Conservation (phyloP, 2,797 vertebrate genomes). For the Nyctibius grandis region DNA sequence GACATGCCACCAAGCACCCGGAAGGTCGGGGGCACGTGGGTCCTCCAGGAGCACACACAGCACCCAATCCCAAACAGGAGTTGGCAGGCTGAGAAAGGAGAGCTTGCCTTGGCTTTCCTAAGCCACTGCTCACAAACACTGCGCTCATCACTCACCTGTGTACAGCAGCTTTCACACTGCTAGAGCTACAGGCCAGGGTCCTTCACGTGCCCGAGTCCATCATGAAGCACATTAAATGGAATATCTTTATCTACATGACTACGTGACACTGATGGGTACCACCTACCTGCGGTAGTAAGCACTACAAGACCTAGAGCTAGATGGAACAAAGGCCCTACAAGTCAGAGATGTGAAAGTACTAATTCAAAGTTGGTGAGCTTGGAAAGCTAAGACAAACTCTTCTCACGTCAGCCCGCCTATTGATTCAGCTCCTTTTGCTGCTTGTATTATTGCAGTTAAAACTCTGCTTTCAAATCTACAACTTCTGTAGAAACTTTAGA, state of each 20-base stretch:
- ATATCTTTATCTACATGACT: neutral
- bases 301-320: neutral
- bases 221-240: neutral
- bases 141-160: rapidly evolving
- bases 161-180: neutral
- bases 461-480: neutral
- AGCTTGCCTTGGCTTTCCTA: neutral
- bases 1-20: rapidly evolving
- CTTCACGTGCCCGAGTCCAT: neutral
- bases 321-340: neutral
- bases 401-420: neutral
- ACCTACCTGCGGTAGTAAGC: neutral
- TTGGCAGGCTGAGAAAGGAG: neutral
- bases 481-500: neutral
- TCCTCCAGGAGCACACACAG: neutral
- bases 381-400: neutral
- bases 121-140: neutral
- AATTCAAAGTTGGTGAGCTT: neutral
- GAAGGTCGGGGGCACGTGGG: neutral
- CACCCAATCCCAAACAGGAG: neutral
- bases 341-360: neutral
- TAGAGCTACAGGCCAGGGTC: neutral
- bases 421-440: neutral
- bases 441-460: neutral
- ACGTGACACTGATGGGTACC: neutral